Evolutionary conservation across 64 coral and sea anemone species (phyloP).

Genomic region (Porites lutea): DNA sequence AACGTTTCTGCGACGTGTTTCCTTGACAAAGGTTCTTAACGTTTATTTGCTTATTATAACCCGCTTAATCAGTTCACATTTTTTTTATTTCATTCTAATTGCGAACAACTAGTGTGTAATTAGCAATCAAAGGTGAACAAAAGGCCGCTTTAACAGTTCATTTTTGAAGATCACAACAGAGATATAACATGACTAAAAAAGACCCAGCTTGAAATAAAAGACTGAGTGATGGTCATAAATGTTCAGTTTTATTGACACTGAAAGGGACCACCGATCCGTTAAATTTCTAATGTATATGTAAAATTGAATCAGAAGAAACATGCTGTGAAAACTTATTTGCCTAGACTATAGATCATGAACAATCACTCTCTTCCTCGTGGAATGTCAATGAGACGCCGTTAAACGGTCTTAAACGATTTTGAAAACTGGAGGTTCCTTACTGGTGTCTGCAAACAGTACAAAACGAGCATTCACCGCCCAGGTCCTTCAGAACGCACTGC

Average conservation of each 20-base stretch:
- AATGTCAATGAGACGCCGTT: background rate
- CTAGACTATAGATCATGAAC: background rate
- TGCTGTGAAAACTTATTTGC: background rate
- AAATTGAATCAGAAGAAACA: background rate
- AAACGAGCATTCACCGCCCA: no score
- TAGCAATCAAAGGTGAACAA: no score
- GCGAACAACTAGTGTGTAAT: no score
- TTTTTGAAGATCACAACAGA: background rate
- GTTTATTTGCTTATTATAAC: no score
- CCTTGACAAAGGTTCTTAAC: no score
- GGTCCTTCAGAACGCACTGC: no score
- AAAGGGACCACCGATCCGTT: background rate
- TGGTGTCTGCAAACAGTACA: no score
- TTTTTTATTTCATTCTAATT: no score
- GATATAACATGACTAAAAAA: background rate
- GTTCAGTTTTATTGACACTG: background rate
- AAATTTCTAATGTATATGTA: background rate
- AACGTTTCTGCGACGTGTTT: no score
- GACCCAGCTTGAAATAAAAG: background rate
- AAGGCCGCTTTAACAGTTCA: no score
- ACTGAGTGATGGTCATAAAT: background rate
- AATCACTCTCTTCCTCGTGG: constrained; percentile 2
- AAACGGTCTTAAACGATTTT: background rate
- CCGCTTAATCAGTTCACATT: no score
- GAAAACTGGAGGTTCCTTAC: background rate